phyloP scores from a whole-genome alignment of 2,113 vertebrate genomes.

The Alectura lathami region DNA sequence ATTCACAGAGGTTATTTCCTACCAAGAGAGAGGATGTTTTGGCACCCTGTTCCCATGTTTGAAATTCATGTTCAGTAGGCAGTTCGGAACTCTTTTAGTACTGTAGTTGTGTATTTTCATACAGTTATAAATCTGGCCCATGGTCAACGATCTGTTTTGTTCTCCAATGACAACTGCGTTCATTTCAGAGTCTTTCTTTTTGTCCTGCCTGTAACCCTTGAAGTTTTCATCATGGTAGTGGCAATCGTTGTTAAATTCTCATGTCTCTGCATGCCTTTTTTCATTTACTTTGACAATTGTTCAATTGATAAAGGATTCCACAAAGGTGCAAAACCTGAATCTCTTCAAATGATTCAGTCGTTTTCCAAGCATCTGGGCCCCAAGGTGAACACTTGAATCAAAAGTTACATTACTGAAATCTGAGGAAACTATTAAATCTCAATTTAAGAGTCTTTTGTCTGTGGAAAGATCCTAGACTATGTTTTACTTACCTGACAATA shows the following conservation, averaged over 20 bases:
- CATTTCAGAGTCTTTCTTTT: neutral
- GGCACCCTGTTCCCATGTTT: neutral
- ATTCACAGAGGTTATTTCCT: neutral
- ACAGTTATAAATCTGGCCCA: neutral
- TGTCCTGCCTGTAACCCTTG: neutral
- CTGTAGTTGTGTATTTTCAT: neutral
- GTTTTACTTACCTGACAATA: constrained; percentile 33
- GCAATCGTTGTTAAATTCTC: constrained; percentile 15
- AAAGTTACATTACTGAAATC: constrained; percentile 51
- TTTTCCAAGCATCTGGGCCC: constrained; percentile 28
- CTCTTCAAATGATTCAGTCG: constrained; percentile 26
- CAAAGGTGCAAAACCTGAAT: constrained; percentile 40
- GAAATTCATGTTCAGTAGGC: neutral
- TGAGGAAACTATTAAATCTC: constrained; percentile 50
- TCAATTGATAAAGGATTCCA: constrained; percentile 29
- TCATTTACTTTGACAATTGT: constrained; percentile 57
- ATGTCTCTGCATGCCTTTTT: constrained; percentile 26
- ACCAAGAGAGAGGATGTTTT: neutral
- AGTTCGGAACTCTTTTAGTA: neutral
- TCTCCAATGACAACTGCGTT: neutral
- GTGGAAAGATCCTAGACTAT: neutral
- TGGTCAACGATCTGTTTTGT: neutral
- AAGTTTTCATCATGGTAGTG: neutral
- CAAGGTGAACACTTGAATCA: constrained; percentile 54
- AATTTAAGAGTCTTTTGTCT: constrained; percentile 53